These are phyloP conservation scores for Ictidomys tridecemlineatus DNA, from an alignment of 2,113 vertebrate species.

Conservation along the genomic window DNA sequence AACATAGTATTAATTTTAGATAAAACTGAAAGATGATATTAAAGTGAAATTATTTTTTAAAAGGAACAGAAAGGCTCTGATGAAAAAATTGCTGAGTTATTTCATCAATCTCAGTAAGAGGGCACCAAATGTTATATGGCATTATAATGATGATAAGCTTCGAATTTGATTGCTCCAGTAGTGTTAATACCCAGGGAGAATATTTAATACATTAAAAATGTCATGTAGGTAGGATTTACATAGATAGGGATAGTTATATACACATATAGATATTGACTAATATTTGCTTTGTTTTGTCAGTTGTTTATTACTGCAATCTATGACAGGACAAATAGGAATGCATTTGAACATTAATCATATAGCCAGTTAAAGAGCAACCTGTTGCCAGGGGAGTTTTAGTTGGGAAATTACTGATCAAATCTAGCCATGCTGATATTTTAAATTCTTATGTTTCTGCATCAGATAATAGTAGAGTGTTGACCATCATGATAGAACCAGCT, in stretches of 20 bases:
- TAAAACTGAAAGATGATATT: background rate
- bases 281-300: slow-evolving; percentile 69
- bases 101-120: slow-evolving; percentile 75
- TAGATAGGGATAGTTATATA: background rate
- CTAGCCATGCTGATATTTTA: background rate
- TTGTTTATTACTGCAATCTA: slow-evolving; percentile 30
- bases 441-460: background rate
- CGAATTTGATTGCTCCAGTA: slow-evolving; percentile 73
- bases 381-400: background rate
- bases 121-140: slow-evolving; percentile 75
- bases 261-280: slow-evolving; percentile 51
- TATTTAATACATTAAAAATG: slow-evolving; percentile 75
- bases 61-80: background rate
- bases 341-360: slow-evolving; percentile 7
- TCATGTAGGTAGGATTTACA: slow-evolving; percentile 66
- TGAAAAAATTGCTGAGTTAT: slow-evolving; percentile 62
- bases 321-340: background rate
- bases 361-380: background rate
- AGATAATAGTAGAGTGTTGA: background rate
- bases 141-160: slow-evolving; percentile 81
- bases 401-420: slow-evolving; percentile 2
- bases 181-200: slow-evolving; percentile 67
- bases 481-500: background rate
- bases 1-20: background rate
- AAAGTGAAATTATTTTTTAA: slow-evolving; percentile 65